Conservation (phyloP, 2,797 vertebrate species). For the Chaunax sp. region DNA sequence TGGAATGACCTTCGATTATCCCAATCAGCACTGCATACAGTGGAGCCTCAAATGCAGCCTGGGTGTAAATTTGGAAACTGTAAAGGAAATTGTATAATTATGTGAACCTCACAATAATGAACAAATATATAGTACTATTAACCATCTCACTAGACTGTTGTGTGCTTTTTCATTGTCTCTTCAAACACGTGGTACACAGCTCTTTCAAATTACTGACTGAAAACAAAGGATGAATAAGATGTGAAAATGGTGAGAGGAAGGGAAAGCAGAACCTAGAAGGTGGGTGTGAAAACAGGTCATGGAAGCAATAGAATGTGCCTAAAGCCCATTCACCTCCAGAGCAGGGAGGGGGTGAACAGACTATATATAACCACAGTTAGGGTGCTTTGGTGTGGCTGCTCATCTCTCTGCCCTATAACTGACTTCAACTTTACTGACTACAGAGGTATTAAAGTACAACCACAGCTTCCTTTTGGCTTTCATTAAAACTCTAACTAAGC, state of each 20-base stretch:
- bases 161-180: constrained; percentile 21
- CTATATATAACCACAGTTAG: constrained; percentile 71
- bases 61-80: neutral
- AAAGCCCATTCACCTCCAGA: constrained; percentile 62
- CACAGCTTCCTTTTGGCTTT: constrained; percentile 47
- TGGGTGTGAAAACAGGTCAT: constrained; percentile 64
- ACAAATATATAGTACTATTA: neutral
- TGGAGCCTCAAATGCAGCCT: neutral
- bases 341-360: constrained; percentile 45
- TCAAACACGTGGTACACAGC: neutral
- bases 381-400: constrained; percentile 63
- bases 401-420: constrained; percentile 69
- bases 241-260: constrained; percentile 35
- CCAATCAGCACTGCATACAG: neutral
- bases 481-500: constrained; percentile 15
- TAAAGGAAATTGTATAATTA: neutral
- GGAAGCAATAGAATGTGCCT: constrained; percentile 48
- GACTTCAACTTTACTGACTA: constrained; percentile 52
- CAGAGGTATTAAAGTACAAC: constrained; percentile 36
- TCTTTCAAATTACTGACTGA: constrained; percentile 38
- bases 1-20: neutral
- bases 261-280: constrained; percentile 20
- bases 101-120: constrained; percentile 8
- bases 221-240: constrained; percentile 24
- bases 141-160: constrained; percentile 12